phyloP scores from a whole-genome alignment of 1,140 invertebrate species.

The Zaprionus ghesquierei region DNA sequence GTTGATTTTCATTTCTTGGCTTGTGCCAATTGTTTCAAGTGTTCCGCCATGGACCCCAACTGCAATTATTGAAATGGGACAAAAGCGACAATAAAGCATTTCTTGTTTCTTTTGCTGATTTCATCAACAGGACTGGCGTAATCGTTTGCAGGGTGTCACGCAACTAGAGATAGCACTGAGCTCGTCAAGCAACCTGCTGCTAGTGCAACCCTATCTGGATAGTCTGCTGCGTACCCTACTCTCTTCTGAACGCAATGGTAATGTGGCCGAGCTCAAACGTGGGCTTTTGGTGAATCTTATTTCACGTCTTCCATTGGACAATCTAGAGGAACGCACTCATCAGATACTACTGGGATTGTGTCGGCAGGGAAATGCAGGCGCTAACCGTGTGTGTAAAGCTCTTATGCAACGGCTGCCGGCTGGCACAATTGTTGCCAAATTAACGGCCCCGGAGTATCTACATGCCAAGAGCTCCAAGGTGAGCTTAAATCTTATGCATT shows the following conservation, averaged over 20 bases:
- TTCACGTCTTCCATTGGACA: constrained; percentile 77
- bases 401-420: constrained; percentile 87
- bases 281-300: constrained; percentile 77
- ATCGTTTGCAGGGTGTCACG: constrained; percentile 84
- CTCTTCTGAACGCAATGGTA: constrained; percentile 77
- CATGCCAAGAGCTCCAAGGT: constrained; percentile 87
- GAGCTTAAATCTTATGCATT: not conserved
- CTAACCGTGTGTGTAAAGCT: constrained; percentile 85
- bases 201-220: constrained; percentile 85
- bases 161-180: constrained; percentile 84
- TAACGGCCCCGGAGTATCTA: constrained; percentile 86
- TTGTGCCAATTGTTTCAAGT: constrained; percentile 10
- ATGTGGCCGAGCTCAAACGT: constrained; percentile 76
- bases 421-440: constrained; percentile 85
- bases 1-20: constrained; percentile 14
- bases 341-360: constrained; percentile 85
- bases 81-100: constrained; percentile 30
- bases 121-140: constrained; percentile 84
- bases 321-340: constrained; percentile 81
- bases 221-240: constrained; percentile 86
- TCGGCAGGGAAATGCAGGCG: constrained; percentile 85
- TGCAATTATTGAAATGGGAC: constrained; percentile 31
- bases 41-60: constrained; percentile 9
- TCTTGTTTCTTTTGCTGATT: not conserved
- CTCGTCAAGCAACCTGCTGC: constrained; percentile 83